Percentiles rank a stretch among this genome's conserved stretches.
phyloP scores from a whole-genome alignment of 2,113 vertebrate species.

The Leucoraja erinaceus region DNA sequence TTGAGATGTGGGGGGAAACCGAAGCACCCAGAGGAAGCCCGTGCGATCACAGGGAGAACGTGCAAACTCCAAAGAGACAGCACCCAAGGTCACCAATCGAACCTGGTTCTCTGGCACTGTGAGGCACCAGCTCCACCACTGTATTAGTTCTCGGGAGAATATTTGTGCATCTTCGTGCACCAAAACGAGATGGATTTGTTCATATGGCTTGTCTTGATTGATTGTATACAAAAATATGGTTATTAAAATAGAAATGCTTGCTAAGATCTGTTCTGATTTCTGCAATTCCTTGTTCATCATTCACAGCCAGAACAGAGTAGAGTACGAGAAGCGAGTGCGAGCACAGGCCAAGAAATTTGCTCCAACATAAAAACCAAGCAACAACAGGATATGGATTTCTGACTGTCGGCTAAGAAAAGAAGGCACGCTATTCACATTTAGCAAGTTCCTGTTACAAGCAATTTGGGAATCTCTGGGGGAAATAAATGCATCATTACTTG shows the following conservation, averaged over 20 bases:
- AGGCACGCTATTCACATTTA: slow-evolving; percentile 35
- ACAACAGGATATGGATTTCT: slow-evolving; percentile 34
- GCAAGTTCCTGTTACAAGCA: slow-evolving; percentile 38
- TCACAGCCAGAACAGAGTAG: slow-evolving; percentile 68
- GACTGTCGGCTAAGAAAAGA: slow-evolving; percentile 31
- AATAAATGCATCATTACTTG: slow-evolving; percentile 28
- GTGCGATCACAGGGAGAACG: no score
- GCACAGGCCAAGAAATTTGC: slow-evolving; percentile 68
- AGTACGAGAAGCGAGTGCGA: slow-evolving; percentile 65
- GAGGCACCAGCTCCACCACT: no score
- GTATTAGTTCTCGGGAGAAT: no score
- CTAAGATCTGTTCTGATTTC: neutral
- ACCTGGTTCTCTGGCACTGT: no score
- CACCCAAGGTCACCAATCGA: no score
- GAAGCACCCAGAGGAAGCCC: no score
- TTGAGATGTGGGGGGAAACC: no score
- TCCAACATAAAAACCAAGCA: slow-evolving; percentile 53
- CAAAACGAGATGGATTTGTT: neutral
- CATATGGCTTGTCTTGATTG: neutral
- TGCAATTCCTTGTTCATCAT: neutral
- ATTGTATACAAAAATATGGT: neutral
- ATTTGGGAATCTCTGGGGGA: slow-evolving; percentile 32
- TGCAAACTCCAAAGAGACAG: no score
- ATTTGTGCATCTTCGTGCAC: neutral
- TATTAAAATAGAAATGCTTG: neutral